These are phyloP conservation scores for Eupithecia tripunctaria DNA, from an alignment of 2,888 invertebrate species.

Conservation along the genomic window DNA sequence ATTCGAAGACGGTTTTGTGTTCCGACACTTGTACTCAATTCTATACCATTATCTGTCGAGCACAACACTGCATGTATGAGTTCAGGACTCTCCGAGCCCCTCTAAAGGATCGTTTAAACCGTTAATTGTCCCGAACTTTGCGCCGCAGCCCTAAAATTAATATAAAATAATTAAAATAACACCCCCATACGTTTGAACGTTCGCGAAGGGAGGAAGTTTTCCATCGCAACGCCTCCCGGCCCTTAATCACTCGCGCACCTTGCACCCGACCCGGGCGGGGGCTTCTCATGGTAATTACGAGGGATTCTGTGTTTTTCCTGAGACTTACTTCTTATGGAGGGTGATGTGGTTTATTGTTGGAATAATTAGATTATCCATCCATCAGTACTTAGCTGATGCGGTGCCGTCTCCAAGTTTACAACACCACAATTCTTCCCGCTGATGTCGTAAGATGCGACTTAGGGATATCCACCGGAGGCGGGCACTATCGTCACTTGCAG, in stretches of 20 bases:
- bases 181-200: slow-evolving; percentile 50
- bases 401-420: no score
- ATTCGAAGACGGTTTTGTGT: no score
- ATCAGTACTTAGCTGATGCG: no score
- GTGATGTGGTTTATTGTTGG: neutral
- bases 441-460: no score
- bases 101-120: slow-evolving; percentile 16
- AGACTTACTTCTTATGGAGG: neutral
- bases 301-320: slow-evolving; percentile 13
- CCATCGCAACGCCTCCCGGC: slow-evolving; percentile 55
- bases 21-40: no score
- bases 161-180: slow-evolving; percentile 61
- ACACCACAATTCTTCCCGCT: no score
- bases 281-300: neutral
- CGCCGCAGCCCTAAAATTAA: slow-evolving; percentile 33
- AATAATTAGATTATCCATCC: neutral
- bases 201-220: slow-evolving; percentile 52
- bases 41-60: no score
- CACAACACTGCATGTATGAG: neutral
- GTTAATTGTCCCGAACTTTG: slow-evolving; percentile 29
- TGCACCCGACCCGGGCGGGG: slow-evolving; percentile 17
- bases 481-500: no score
- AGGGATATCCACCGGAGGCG: no score
- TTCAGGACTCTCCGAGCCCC: neutral
- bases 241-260: slow-evolving; percentile 45